Evolutionary conservation across 2,888 invertebrate species (phyloP), one percentile per base, ranked within the genome.

Genomic region (Trachelus tabidus): DNA sequence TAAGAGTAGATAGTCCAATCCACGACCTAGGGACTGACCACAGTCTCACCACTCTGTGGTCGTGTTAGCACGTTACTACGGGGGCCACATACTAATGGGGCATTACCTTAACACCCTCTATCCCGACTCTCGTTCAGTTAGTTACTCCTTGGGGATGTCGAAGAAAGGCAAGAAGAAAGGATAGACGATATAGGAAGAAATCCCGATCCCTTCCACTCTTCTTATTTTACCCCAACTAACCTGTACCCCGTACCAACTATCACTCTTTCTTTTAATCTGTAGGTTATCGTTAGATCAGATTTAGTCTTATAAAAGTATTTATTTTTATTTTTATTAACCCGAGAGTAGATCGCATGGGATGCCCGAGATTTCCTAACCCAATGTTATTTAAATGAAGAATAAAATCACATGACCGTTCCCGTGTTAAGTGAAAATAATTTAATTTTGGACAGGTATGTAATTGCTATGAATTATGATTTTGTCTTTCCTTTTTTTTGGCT

Each of bases 81-180:
- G 85, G 87, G 81, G 82, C 88, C 90, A 90, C 90, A 90, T 90
- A 90, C 90, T 90, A 90, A 90, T 90, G 90, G 89, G 89, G 86
- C 89, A 90, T 90, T 90, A 90, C 90, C 90, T 90, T 90, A 90
- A 90, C 90, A 87, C 89, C 89, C 89, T 89, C 87, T 83, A 87
- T 88, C 86, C 85, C 81, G 85, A 83, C 86, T 88, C 87, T 89
- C 90, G 88, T 90, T 89, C 89, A 87, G 90, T 90, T 90, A 90
- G 90, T 90, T 90, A 90, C 90, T 89, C 90, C 90, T 88, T 84
- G 84, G 90, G 89, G 90, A 86, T 77, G 40, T 77, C 33, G 69
- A 75, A 69, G 75, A 71, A 73, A 69, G 83, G 78, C 83, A 83
- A 82, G 77, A 82, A 82, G 79, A 69, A 79, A 77, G 76, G 77